phyloP scores from a whole-genome alignment of 2,113 vertebrate genomes.

The Petrocephalus zakoni region DNA sequence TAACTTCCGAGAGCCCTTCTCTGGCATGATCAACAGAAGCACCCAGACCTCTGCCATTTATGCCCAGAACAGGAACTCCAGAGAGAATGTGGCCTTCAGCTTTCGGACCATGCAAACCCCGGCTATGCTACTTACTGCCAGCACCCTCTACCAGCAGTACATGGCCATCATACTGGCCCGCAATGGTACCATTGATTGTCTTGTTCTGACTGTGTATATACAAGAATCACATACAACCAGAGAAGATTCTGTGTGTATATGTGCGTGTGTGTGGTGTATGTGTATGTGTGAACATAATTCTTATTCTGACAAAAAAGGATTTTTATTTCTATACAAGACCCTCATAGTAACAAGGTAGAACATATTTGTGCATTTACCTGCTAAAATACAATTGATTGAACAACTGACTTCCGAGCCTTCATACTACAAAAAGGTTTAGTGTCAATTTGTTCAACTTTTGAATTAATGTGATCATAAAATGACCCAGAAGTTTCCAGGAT shows the following conservation, averaged over 20 bases:
- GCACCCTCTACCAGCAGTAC: constrained; percentile 68
- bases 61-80: constrained; percentile 54
- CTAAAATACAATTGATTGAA: neutral
- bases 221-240: neutral
- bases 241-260: neutral
- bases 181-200: constrained; percentile 59
- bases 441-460: neutral
- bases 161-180: constrained; percentile 70
- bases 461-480: neutral
- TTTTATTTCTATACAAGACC: neutral
- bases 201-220: neutral
- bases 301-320: neutral
- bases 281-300: neutral
- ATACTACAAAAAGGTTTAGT: neutral
- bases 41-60: constrained; percentile 66
- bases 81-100: constrained; percentile 68
- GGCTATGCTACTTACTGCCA: constrained; percentile 69
- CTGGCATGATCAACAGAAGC: constrained; percentile 68
- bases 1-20: constrained; percentile 73
- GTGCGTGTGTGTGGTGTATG: neutral
- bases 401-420: neutral
- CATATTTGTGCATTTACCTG: neutral
- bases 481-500: neutral
- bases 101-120: constrained; percentile 68
- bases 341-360: neutral